Base-by-base conservation (phyloP, 1,140 invertebrate genomes). In the Venustaconcha ellipsiformis region DNA sequence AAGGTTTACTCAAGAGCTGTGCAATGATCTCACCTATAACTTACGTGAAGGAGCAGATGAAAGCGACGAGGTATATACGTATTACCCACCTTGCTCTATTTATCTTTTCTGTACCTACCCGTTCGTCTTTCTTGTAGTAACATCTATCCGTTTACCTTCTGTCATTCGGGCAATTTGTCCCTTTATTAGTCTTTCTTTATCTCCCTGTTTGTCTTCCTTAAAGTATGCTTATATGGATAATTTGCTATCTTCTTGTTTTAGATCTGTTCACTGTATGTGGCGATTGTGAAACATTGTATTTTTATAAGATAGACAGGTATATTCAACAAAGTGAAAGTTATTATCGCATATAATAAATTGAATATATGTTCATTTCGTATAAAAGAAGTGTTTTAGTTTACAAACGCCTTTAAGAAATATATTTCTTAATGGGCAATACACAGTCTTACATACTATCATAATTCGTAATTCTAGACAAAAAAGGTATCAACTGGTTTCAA, bases 1-100 rank as follows among this genome's bases (percentile, higher is more conserved):
- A 66, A 95, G 96, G 84, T 98, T 98, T 88, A 94, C 95, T 37
- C 93, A 96, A 77, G 97, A 98, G 85, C 97, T 99, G 82, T 95
- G 96, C 83, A 97, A 98, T 86, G 97, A 99, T 89, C 92, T 99
- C 63, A 98, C 97, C 0, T 98, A 96, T 89, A 99, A 99, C 89
- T 92, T 99, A 26, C 91, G 97, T 30, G 97, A 99, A 90, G 96
- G 96, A 1, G 82, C 80, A 65, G 84, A 87, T 26, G 88, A 88
- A 30, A 78, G 79, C 13, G 83, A 86, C 68, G 86, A 85, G 72
- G 75, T 78, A 71, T 48, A 60, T 59, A 8, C 0, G 18, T 20
- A 11, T 17, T 2, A 23, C 8, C 23, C 14, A 58, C 6, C 13
- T 17, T 20, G 1, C 59, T 67, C n/a, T 15, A 18, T 55, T 30